Evolutionary conservation across 2,113 vertebrate species (phyloP), one percentile per base, ranked within the genome.

Genomic region (Cryptotis parvus): DNA sequence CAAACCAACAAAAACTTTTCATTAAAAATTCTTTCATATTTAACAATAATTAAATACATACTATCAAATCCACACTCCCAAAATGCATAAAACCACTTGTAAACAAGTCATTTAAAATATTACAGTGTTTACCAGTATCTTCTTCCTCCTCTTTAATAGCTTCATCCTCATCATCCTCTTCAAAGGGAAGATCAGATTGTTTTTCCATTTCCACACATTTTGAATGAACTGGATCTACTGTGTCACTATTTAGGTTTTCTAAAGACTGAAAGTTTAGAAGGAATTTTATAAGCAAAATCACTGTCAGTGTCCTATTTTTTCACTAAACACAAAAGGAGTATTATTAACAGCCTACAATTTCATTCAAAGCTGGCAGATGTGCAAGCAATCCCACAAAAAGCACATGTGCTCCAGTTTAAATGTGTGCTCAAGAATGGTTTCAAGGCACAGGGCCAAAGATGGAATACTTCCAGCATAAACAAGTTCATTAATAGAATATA

Each of bases 91-190:
- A 90, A 41, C 61, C 83, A 74, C 1, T 37, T 9, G 12, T 20
- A 82, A 16, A 4, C 58, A 37, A 86, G 20, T 45, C 37, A 27
- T 63, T 66, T 63, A 81, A 86, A 49, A 70, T n/a, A 70, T 11
- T 35, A n/a, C 11, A 39, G 15, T 8, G 7, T 90, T 83, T 97
- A 99, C 98, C 98, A 91, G 97, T 97, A 26, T 96, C 72, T 41
- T 98, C 98, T 20, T 96, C 96, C 45, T 94, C 90, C 61, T 98
- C 97, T 89, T 97, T 95, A 87, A 97, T 4, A 9, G 89, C 97
- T 96, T 98, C 98, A 86, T 95, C 90, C 45, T 96, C 87, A 80
- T 98, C 97, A 15, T 97, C 96, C 31, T 96, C 97, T 85, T 96
- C 93, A 58, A 22, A 6, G 75, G 24, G 29, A 88, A 92, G 1